These are phyloP conservation scores for Pterostichus niger DNA, from an alignment of 2,888 invertebrate genomes.

Conservation along the genomic window DNA sequence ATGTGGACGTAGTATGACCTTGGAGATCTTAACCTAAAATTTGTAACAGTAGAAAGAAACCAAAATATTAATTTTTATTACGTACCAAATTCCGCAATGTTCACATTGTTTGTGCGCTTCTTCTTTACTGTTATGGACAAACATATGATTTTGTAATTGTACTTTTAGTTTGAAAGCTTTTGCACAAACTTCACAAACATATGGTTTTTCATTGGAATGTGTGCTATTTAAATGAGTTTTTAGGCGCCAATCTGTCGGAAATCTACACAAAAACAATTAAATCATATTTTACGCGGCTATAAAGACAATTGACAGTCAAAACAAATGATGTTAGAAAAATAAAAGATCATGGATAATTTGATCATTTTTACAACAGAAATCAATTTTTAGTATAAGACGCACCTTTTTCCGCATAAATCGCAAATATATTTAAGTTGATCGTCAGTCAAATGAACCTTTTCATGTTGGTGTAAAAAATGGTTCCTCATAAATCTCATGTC, in stretches of 20 bases:
- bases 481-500: constrained; percentile 60
- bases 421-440: constrained; percentile 55
- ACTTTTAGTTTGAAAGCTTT: constrained; percentile 58
- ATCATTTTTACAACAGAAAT: neutral
- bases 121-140: constrained; percentile 51
- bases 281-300: too few species aligned
- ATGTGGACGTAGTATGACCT: constrained; percentile 53
- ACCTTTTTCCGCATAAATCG: constrained; percentile 62
- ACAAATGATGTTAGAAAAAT: neutral
- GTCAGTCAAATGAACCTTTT: constrained; percentile 49
- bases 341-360: neutral
- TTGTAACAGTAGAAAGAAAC: neutral
- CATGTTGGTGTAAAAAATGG: constrained; percentile 56
- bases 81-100: constrained; percentile 55
- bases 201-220: constrained; percentile 56
- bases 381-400: neutral
- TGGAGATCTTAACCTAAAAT: constrained; percentile 57
- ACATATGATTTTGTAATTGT: constrained; percentile 59
- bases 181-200: constrained; percentile 54
- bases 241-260: constrained; percentile 57
- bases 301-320: neutral
- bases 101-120: constrained; percentile 59
- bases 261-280: constrained; percentile 9
- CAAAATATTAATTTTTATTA: neutral
- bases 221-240: constrained; percentile 56